phyloP scores from a whole-genome alignment of 23 tunicate genomes.

The Halocynthia aurantium region DNA sequence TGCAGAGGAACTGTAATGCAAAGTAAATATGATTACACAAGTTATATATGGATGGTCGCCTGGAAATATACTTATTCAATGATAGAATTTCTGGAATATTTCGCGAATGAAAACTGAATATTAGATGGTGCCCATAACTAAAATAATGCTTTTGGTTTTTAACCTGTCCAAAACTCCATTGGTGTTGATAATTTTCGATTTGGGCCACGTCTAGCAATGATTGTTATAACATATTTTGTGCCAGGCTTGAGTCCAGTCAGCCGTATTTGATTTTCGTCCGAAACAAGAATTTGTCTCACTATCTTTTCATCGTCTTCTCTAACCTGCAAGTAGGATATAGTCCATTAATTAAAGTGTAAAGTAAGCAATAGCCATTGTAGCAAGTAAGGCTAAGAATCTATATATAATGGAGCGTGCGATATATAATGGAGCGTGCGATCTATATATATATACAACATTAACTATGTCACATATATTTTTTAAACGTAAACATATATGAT shows the following conservation, averaged over 20 bases:
- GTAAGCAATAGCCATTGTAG: too few species aligned
- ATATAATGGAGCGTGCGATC: too few species aligned
- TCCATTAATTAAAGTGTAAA: too few species aligned
- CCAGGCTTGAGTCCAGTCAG: conserved; percentile 37
- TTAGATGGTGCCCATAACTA: neutral
- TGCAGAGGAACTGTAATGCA: neutral
- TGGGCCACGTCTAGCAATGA: conserved; percentile 29
- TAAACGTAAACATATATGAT: too few species aligned
- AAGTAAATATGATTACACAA: too few species aligned
- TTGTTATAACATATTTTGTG: conserved; percentile 28
- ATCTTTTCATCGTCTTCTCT: too few species aligned
- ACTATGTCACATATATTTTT: too few species aligned
- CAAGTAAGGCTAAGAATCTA: too few species aligned
- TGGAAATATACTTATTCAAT: neutral
- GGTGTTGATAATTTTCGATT: conserved; percentile 30
- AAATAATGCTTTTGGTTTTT: neutral
- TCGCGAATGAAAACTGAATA: neutral
- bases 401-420: too few species aligned
- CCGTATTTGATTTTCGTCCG: neutral
- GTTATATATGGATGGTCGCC: neutral
- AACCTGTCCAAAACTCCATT: conserved; percentile 68
- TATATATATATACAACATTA: too few species aligned
- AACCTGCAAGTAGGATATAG: too few species aligned
- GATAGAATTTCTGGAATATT: neutral
- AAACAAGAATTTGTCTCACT: neutral